Evolutionary conservation across 2,888 invertebrate species (phyloP), one percentile per base, ranked within the genome.

Genomic region (Caenorhabditis virilis): DNA sequence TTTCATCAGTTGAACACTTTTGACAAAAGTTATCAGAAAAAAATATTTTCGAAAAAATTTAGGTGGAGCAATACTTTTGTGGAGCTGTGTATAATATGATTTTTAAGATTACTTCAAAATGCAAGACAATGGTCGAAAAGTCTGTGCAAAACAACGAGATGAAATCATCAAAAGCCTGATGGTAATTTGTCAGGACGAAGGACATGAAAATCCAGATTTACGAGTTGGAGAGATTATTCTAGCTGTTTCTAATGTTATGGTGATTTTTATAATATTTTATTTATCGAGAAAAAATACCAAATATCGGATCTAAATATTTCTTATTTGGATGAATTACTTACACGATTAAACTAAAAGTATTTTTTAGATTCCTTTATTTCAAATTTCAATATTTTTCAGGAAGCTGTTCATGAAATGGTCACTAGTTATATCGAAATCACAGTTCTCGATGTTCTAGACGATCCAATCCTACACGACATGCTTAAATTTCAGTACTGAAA

Each of bases 391-490:
- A n/a, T n/a, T n/a, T n/a, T 38, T 38, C n/a, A 38, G 38, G 41
- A 22, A 0, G 64, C 58, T 18, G 42, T 64, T 1, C 57, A 58
- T 45, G 58, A 54, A 38, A 64, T 64, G 64, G 43, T 58, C 22
- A 54, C 58, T 6, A 41, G 39, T 3, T 64, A 64, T 22, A 58
- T 64, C 36, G 58, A 64, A 38, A 50, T 58, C 16, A 58, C 54
- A 5, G 50, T 64, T n/a, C 35, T 54, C 25, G 55, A 64, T 39
- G 50, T 55, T 33, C 20, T 64, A 15, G 54, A 58, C 41, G 64
- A 64, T 27, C 64, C 64, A 4, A 59, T 58, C 54, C 42, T 64
- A 23, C 58, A 54, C 25, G 58, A 64, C 48, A 64, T 64, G 58
- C 13, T 64, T 15, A 64, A 45, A 26, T 57, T 58, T 54, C 58